Conservation (phyloP, 2,888 invertebrate species). For the Drosophila ustulata region DNA sequence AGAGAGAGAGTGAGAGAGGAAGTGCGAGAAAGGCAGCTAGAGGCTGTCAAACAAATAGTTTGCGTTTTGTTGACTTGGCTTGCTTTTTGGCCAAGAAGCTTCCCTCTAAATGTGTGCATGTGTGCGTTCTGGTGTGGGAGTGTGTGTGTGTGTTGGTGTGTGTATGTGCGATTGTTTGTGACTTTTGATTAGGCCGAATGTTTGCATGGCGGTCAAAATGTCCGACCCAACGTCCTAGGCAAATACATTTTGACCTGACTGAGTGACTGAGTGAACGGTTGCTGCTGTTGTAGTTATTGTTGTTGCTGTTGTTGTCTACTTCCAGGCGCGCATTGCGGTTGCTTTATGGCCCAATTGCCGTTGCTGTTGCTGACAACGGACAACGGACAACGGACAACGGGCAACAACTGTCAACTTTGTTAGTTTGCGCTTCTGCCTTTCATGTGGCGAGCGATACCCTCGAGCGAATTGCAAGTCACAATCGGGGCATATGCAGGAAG, state of each 20-base stretch:
- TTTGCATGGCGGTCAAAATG: conserved; percentile 69
- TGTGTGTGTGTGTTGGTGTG: conserved; percentile 10
- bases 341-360: conserved; percentile 25
- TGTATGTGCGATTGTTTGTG: conserved; percentile 56
- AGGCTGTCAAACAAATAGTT: conserved; percentile 70
- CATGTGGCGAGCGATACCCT: not conserved
- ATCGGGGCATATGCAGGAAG: not conserved
- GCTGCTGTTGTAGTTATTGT: not conserved
- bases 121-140: conserved; percentile 1
- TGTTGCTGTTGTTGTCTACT: conserved; percentile 19
- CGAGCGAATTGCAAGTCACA: not conserved
- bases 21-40: conserved; percentile 5
- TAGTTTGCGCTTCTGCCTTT: not conserved
- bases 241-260: conserved; percentile 61
- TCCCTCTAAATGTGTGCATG: conserved; percentile 9
- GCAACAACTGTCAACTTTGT: conserved; percentile 1
- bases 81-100: conserved; percentile 68
- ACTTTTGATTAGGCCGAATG: conserved; percentile 76
- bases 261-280: conserved; percentile 3
- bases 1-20: not conserved
- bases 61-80: conserved; percentile 70
- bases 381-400: not conserved
- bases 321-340: conserved; percentile 35
- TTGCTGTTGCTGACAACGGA: not conserved
- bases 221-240: conserved; percentile 52